These are phyloP conservation scores for Acropora yongei DNA, from an alignment of 64 coral and sea anemone species.

Conservation along the genomic window DNA sequence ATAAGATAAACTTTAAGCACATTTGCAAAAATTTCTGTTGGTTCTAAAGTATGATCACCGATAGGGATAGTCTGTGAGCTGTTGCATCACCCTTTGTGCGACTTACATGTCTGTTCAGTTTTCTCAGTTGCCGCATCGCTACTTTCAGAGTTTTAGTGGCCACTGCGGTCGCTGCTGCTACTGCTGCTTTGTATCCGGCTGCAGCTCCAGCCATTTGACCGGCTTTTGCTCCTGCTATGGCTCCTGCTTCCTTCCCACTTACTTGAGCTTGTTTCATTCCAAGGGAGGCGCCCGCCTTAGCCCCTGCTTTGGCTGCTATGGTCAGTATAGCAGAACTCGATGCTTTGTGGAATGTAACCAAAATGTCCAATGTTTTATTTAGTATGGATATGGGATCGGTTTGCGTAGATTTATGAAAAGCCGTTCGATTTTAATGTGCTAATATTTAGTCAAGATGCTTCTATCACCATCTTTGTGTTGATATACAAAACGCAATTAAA, in stretches of 20 bases:
- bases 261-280: slow-evolving; percentile 30
- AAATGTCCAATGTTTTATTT: no score
- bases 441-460: no score
- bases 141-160: slow-evolving; percentile 47
- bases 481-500: no score
- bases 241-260: slow-evolving; percentile 49
- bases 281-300: slow-evolving; percentile 56
- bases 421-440: no score
- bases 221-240: slow-evolving; percentile 45
- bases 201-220: slow-evolving; percentile 54
- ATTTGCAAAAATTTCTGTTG: no score
- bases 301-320: slow-evolving; percentile 64
- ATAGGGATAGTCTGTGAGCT: no score
- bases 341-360: background rate
- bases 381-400: no score
- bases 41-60: no score
- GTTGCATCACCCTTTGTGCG: no score
- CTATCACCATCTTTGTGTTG: no score
- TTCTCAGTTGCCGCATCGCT: slow-evolving; percentile 1
- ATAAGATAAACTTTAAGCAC: no score
- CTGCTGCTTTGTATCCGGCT: slow-evolving; percentile 48
- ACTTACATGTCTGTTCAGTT: slow-evolving; percentile 12
- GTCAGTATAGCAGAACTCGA: background rate
- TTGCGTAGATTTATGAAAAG: no score
- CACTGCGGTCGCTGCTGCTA: slow-evolving; percentile 32